phyloP scores from a whole-genome alignment of 2,888 invertebrate genomes.

The Harpalus rubripes region DNA sequence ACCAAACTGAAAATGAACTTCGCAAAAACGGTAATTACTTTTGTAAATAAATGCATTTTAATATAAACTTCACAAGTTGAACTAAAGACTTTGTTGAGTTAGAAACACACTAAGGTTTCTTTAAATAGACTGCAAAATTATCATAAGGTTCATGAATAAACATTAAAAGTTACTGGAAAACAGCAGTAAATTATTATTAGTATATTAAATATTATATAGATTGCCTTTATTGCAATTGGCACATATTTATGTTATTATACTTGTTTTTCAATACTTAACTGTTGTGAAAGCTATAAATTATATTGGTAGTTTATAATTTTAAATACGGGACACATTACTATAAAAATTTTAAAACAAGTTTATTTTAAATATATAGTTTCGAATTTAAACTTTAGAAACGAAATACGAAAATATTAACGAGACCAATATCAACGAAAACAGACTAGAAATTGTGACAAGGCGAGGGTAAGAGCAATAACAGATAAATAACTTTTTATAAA shows the following conservation, averaged over 20 bases:
- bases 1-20: slow-evolving; percentile 11
- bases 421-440: too few species aligned
- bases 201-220: background rate
- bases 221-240: background rate
- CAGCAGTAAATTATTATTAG: background rate
- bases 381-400: too few species aligned
- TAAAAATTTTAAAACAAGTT: too few species aligned
- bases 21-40: slow-evolving; percentile 3
- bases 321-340: too few species aligned
- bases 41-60: background rate
- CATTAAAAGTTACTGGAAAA: background rate
- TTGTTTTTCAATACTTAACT: background rate
- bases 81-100: background rate
- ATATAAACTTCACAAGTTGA: background rate
- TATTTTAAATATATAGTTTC: too few species aligned
- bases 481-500: too few species aligned
- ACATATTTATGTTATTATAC: background rate
- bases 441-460: too few species aligned
- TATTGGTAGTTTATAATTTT: too few species aligned
- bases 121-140: background rate
- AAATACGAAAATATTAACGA: too few species aligned
- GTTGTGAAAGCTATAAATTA: too few species aligned
- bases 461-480: too few species aligned
- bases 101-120: background rate
- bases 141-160: background rate